Evolutionary conservation across 2,113 vertebrate genomes (phyloP).

Genomic region (Gymnocephalus cernua): DNA sequence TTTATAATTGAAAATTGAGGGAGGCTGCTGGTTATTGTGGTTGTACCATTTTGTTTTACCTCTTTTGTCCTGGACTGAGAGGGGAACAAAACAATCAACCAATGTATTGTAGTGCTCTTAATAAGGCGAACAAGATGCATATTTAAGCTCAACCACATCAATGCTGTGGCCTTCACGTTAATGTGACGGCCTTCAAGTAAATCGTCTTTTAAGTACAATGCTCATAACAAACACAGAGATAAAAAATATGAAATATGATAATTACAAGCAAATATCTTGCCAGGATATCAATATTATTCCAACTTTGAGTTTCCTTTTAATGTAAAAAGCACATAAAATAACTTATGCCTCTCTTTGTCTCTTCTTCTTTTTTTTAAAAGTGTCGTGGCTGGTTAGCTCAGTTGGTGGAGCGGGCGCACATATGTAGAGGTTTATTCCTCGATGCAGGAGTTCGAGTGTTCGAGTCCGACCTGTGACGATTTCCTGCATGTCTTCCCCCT

Average conservation of each 20-base stretch:
- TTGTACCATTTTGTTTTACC: not conserved
- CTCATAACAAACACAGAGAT: not conserved
- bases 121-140: not conserved
- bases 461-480: no score
- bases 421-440: no score
- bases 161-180: not conserved
- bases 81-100: not conserved
- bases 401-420: no score
- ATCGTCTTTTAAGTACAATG: not conserved
- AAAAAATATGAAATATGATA: not conserved
- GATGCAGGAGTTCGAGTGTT: no score
- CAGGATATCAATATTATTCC: conserved; percentile 1
- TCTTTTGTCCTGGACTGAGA: not conserved
- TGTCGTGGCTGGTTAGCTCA: no score
- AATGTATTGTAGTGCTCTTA: not conserved
- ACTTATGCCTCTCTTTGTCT: conserved; percentile 9
- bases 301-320: not conserved
- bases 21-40: not conserved
- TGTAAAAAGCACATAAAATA: not conserved
- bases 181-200: not conserved
- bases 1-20: not conserved
- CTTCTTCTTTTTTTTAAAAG: not conserved
- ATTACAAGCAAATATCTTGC: not conserved
- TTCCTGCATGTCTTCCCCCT: no score
- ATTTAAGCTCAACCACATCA: not conserved